Base-by-base conservation (phyloP, 2,888 invertebrate species). In the Dromius quadrimaculatus region DNA sequence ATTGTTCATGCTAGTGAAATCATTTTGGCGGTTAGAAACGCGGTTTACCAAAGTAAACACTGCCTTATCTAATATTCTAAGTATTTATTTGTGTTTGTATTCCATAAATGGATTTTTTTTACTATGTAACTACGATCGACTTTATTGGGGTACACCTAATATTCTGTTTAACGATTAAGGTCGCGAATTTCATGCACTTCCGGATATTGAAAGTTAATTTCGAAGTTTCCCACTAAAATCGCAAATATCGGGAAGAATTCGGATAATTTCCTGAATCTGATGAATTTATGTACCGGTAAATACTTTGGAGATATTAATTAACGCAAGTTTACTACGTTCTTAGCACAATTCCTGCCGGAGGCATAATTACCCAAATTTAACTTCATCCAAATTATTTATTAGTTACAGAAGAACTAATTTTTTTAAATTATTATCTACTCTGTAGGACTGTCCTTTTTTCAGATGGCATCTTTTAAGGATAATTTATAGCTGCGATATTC, bases 221-320 rank as follows among this genome's bases (percentile, higher is more conserved):
- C 38, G 38, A 38, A 38, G 13, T 38, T 38, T 13, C 15, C 13
- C 15, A 34, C 34, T 34, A 34, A 9, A 38, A 38, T 38, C 38
- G 38, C 15, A 38, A 38, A 38, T 13, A 47, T 47, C 47, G 1
- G 19, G 11, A n/a, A 19, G 22, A 59, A 59, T 36, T 59, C 36
- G 36, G 20, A 9, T 59, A 34, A 59, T 59, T 59, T 59, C 59
- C 59, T 59, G 17, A 32, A 36, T 36, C 59, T 36, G 36, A 36
- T 59, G 36, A 59, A 59, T 59, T 59, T 59, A 38, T 38, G 59
- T 20, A 17, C 47, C 20, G 22, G 20, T 19, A 9, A 47, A 47
- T 22, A 59, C 20, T 34, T 34, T 20, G 59, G 19, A 59, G 36
- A 36, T 59, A 59, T 59, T 59, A 59, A 57, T 57, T 47, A 11